Evolutionary conservation across 2,113 vertebrate genomes (phyloP).

Genomic region (Saguinus midas): DNA sequence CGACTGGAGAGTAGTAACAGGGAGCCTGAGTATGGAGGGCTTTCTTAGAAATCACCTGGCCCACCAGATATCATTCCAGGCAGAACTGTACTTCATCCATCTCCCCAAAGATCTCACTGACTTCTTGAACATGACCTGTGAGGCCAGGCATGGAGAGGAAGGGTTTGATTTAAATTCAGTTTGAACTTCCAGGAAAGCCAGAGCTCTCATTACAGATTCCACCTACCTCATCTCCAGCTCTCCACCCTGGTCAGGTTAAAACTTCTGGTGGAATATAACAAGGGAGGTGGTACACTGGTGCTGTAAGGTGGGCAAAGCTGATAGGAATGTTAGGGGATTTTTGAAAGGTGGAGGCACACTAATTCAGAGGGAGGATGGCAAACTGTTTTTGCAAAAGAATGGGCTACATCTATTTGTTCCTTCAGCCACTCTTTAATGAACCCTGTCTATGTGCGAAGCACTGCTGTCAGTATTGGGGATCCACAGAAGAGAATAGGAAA

Average conservation of each 20-base stretch:
- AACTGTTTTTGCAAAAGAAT: neutral
- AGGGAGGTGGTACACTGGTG: accelerated
- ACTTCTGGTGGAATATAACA: neutral
- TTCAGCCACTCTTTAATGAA: neutral
- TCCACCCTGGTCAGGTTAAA: neutral
- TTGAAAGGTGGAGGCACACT: neutral
- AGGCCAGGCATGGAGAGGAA: slow-evolving; percentile 27
- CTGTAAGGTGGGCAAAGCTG: neutral
- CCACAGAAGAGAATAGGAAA: neutral
- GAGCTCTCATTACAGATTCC: slow-evolving; percentile 13
- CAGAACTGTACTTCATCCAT: neutral
- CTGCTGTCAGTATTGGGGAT: neutral
- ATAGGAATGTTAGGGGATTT: neutral
- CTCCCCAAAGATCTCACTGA: neutral
- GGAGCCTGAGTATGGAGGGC: accelerated
- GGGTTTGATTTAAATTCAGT: slow-evolving; percentile 45
- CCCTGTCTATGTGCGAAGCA: too few species aligned
- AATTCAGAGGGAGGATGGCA: neutral
- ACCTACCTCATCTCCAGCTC: neutral
- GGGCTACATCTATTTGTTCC: neutral
- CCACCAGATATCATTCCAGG: neutral
- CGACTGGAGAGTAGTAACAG: neutral
- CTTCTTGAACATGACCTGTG: slow-evolving; percentile 35
- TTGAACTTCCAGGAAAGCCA: slow-evolving; percentile 15
- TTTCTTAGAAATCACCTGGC: neutral